A percentile compares a stretch with the other conserved stretches of the same genome.
phyloP scores from a whole-genome alignment of 2,797 vertebrate genomes.

The Lycodopsis pacificus region DNA sequence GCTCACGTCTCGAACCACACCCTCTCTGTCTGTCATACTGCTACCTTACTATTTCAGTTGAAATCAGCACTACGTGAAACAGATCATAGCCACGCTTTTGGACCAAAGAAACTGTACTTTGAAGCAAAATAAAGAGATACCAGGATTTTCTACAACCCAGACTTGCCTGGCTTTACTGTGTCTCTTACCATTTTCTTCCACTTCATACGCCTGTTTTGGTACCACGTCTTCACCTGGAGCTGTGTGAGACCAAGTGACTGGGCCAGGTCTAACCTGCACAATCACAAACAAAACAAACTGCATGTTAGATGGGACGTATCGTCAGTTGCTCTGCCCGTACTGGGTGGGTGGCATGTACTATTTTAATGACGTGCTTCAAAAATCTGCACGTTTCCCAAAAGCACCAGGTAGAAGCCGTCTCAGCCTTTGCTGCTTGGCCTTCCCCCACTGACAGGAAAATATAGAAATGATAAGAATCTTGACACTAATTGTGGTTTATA shows the following conservation, averaged over 20 bases:
- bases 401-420: no score
- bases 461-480: conserved; percentile 5
- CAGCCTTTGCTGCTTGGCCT: not conserved
- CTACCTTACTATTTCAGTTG: not conserved
- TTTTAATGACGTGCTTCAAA: not conserved
- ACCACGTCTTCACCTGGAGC: conserved; percentile 99
- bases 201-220: conserved; percentile 99
- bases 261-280: conserved; percentile 92
- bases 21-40: conserved; percentile 34
- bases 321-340: not conserved
- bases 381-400: not conserved
- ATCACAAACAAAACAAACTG: conserved; percentile 44
- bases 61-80: conserved; percentile 1
- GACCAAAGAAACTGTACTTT: not conserved
- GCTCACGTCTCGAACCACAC: conserved; percentile 51
- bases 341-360: not conserved
- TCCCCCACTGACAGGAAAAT: not conserved
- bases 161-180: not conserved
- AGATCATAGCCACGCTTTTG: not conserved
- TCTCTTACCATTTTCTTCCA: conserved; percentile 98
- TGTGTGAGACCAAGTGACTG: conserved; percentile 97
- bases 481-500: conserved; percentile 12
- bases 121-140: not conserved
- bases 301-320: conserved; percentile 13
- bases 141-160: not conserved